Conservation (phyloP, 2,797 vertebrate genomes). For the Gastrophryne carolinensis region DNA sequence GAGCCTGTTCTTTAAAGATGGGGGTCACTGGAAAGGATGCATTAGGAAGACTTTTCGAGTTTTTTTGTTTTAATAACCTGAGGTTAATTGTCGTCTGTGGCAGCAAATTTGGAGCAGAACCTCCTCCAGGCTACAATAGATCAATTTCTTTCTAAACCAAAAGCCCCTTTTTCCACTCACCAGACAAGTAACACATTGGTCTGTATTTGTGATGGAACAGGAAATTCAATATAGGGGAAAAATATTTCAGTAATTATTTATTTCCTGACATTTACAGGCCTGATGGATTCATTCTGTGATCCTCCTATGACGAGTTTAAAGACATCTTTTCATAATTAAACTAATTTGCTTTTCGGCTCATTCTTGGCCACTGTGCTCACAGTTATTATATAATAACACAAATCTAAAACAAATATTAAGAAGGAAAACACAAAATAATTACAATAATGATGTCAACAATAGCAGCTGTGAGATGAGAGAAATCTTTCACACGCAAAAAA, state of each 20-base stretch:
- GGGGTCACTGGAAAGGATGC: not conserved
- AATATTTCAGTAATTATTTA: not conserved
- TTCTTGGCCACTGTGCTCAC: not conserved
- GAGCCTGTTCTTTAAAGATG: too few relatives aligned
- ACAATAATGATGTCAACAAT: too few relatives aligned
- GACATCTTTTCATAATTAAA: not conserved
- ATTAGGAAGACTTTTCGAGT: not conserved
- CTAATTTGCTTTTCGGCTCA: not conserved
- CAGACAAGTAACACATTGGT: not conserved
- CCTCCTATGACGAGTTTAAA: not conserved
- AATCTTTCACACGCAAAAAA: too few relatives aligned
- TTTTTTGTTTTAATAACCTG: not conserved
- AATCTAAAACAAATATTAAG: not conserved
- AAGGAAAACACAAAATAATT: too few relatives aligned
- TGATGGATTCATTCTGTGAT: not conserved
- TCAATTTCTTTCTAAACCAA: not conserved
- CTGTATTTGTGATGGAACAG: not conserved
- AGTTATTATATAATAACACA: not conserved
- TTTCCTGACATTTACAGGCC: not conserved
- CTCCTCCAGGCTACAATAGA: not conserved
- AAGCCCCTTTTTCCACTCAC: not conserved
- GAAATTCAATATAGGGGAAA: not conserved
- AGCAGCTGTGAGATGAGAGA: too few relatives aligned
- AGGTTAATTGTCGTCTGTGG: not conserved
- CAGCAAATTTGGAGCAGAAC: not conserved